Evolutionary conservation across 2,888 invertebrate species (phyloP), one percentile per base, ranked within the genome.

Genomic region (Teleogryllus oceanicus): DNA sequence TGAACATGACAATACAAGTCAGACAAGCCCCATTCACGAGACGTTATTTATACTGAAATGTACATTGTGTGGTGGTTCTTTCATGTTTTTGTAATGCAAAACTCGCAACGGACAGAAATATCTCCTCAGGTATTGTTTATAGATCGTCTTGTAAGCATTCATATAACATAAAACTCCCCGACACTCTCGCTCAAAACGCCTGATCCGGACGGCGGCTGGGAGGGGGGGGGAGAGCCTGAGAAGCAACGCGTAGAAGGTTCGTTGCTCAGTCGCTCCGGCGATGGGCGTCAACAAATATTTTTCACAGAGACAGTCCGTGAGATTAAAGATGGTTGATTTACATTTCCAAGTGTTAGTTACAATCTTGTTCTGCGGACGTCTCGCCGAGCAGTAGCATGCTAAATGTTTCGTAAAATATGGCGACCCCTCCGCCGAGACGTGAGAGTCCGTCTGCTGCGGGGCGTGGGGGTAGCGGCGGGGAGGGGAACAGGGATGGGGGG

Each of bases 1-100:
- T 62, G 62, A 62, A 62, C 62, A 62, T 62, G 62, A 62, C 62
- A 62, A 62, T 62, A 62, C 62, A 62, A 62, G 62, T 62, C 62
- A 62, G n/a, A 62, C 62, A 62, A 62, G 62, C 16, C 5, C 62
- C n/a, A 62, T 62, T 62, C 62, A 62, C n/a, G 1, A 18, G 13
- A 13, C 62, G 62, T 62, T 62, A 62, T 62, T 62, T 62, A 62
- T 62, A 62, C n/a, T 16, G 62, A 62, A 62, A 62, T n/a, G 62
- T 62, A 62, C 62, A 62, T 62, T 18, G 62, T 62, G n/a, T n/a
- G 4, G n/a, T 13, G n/a, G 62, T n/a, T 62, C 62, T 62, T 16
- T 62, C 62, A 62, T 62, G 62, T 62, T 62, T 62, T 62, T 62
- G 62, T 62, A 62, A 62, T 62, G 62, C 62, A 62, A 62, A 62